These are phyloP conservation scores for Macrosiphum euphorbiae DNA, from an alignment of 2,888 invertebrate genomes.

Conservation along the genomic window DNA sequence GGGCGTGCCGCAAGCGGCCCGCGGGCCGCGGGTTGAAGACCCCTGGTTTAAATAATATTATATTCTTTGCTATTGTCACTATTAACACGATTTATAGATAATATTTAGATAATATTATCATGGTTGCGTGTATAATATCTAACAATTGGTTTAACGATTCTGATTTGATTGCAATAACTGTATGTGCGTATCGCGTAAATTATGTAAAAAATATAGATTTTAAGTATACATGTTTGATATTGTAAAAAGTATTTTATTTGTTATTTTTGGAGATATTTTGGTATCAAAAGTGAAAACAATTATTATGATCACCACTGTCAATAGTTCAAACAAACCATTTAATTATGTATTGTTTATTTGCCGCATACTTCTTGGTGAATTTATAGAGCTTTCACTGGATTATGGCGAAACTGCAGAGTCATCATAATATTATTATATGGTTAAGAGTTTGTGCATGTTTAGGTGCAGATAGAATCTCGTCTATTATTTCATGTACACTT, in stretches of 20 bases:
- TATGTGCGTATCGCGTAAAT: background rate
- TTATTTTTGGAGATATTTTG: background rate
- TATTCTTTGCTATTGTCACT: background rate
- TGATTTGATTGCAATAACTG: background rate
- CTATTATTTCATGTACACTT: slow-evolving; percentile 36
- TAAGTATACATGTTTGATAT: background rate
- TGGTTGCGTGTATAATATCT: background rate
- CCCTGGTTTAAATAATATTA: no score
- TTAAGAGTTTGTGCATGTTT: background rate
- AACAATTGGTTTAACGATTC: background rate
- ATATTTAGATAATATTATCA: background rate
- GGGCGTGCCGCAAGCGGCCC: no score
- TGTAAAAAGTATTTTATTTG: background rate
- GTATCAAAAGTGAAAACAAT: background rate
- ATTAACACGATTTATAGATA: background rate
- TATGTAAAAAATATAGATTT: background rate
- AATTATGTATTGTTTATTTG: slow-evolving; percentile 10
- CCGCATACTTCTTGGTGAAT: background rate
- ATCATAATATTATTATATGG: slow-evolving; percentile 25
- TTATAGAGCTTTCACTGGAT: slow-evolving; percentile 40
- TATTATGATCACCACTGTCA: background rate
- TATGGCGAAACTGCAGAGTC: slow-evolving; percentile 33
- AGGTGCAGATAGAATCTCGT: slow-evolving; percentile 37
- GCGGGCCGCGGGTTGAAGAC: no score
- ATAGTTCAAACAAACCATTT: slow-evolving; percentile 19